A percentile compares a stretch with the other conserved stretches of the same genome.
phyloP scores from a whole-genome alignment of 2,888 invertebrate species.

The Tenodera sinensis region DNA sequence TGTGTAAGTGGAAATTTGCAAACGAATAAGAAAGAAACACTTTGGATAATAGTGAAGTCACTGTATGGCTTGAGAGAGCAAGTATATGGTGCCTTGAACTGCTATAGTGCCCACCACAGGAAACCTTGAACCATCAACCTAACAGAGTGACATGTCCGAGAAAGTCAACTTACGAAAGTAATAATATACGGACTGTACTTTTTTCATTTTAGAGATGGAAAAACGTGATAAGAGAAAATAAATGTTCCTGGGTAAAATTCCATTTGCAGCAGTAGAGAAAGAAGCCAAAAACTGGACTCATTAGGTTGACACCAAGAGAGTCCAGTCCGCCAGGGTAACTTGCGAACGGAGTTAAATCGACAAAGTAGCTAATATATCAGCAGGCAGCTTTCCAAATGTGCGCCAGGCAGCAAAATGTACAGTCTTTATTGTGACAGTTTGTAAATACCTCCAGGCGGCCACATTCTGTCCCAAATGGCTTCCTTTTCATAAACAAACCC shows the following conservation, averaged over 20 bases:
- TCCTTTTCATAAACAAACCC: no score
- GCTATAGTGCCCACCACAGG: no score
- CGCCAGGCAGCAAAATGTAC: not conserved
- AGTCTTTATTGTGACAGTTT: not conserved
- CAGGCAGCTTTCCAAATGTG: not conserved
- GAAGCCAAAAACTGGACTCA: slow-evolving; percentile 5
- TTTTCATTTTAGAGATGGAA: slow-evolving; percentile 16
- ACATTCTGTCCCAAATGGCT: no score
- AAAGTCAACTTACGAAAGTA: not conserved
- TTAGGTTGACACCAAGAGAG: not conserved
- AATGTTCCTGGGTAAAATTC: slow-evolving; percentile 7
- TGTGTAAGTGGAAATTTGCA: no score
- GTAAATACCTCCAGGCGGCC: not conserved
- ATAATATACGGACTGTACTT: not conserved
- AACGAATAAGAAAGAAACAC: no score
- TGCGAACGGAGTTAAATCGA: not conserved
- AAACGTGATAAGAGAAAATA: slow-evolving; percentile 3
- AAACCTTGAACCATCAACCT: no score
- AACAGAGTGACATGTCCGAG: not conserved
- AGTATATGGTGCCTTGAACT: no score
- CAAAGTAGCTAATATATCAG: not conserved
- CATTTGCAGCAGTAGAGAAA: not conserved
- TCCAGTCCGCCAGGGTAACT: not conserved
- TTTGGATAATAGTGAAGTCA: no score
- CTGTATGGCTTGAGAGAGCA: no score